Evolutionary conservation across 2,888 invertebrate genomes (phyloP).

Genomic region (Limnephilus lunatus): DNA sequence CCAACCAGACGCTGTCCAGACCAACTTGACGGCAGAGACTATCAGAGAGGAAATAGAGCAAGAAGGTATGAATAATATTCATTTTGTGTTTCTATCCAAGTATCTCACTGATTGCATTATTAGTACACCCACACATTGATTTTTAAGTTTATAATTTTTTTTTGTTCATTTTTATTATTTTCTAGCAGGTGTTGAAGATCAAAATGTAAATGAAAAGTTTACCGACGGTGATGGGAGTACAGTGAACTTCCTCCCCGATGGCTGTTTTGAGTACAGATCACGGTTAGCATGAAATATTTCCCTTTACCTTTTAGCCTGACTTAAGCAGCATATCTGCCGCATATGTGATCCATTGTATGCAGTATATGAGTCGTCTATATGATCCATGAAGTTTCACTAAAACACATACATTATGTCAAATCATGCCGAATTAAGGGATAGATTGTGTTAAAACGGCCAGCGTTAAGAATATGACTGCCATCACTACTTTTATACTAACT

Average conservation of each 20-base stretch:
- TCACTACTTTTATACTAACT: neutral
- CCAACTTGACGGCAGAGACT: neutral
- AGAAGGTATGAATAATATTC: neutral
- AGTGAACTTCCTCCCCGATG: constrained; percentile 49
- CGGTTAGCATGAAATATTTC: constrained; percentile 23
- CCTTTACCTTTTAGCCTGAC: neutral
- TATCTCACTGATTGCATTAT: neutral
- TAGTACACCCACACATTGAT: neutral
- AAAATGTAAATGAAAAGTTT: constrained; percentile 11
- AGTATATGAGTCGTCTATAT: no score
- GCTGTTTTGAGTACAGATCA: constrained; percentile 52
- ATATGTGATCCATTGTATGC: no score
- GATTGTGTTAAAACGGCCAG: no score
- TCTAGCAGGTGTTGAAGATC: neutral
- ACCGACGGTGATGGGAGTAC: neutral
- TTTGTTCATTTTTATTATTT: neutral
- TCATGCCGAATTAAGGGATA: no score
- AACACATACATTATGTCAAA: no score
- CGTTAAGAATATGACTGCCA: neutral
- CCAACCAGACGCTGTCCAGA: neutral
- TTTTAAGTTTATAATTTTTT: neutral
- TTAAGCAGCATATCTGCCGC: no score
- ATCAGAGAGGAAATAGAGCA: neutral
- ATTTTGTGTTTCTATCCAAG: neutral
- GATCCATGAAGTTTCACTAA: no score